These are phyloP conservation scores for Vannuccia rotundouncinata DNA, from an alignment of 2,888 invertebrate species.

Conservation along the genomic window DNA sequence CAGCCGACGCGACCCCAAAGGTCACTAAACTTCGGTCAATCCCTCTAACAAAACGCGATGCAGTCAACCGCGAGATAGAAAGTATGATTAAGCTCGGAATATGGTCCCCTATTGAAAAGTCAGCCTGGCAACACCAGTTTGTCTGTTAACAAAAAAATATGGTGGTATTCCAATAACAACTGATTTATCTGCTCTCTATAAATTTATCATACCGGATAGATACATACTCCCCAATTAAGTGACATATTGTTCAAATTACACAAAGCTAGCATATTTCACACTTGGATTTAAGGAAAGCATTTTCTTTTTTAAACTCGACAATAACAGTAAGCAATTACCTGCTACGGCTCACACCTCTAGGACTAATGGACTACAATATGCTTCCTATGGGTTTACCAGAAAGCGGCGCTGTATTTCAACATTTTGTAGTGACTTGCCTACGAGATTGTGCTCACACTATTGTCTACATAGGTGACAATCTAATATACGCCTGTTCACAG, in stretches of 20 bases:
- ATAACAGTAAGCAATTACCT: background rate
- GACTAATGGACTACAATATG: background rate
- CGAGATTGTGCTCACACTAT: background rate
- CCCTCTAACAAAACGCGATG: background rate
- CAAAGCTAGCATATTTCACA: background rate
- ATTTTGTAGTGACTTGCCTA: background rate
- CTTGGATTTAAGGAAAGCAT: slow-evolving; percentile 1
- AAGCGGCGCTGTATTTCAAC: background rate
- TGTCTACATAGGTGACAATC: slow-evolving; percentile 10
- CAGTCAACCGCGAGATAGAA: background rate
- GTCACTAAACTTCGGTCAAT: background rate
- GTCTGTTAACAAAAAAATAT: background rate
- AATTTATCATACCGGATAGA: background rate
- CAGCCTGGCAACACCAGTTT: background rate
- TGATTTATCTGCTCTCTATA: slow-evolving; percentile 9
- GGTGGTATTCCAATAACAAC: background rate
- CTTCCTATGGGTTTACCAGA: slow-evolving; percentile 12
- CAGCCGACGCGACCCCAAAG: slow-evolving; percentile 18
- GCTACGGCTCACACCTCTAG: slow-evolving; percentile 14
- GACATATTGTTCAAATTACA: background rate
- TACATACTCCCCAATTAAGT: background rate
- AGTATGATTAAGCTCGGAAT: slow-evolving; percentile 10
- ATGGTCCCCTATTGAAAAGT: slow-evolving; percentile 1
- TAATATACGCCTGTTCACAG: background rate
- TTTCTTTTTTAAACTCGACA: background rate